Evolutionary conservation across 1,140 invertebrate species (phyloP).

Genomic region (Cydia pomonella): DNA sequence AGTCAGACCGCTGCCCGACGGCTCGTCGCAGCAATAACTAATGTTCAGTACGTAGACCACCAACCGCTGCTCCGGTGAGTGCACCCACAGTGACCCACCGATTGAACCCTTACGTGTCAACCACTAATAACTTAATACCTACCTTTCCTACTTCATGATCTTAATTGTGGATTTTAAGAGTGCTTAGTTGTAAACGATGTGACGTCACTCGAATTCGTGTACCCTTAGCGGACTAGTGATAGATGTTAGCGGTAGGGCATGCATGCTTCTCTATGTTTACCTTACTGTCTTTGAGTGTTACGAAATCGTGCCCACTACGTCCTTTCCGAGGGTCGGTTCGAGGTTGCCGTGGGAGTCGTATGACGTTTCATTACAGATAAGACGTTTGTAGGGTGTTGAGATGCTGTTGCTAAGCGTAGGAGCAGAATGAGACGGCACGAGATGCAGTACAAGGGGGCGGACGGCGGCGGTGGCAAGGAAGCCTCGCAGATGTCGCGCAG

Average conservation of each 20-base stretch:
- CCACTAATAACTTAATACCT: slow-evolving; percentile 35
- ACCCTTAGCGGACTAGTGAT: slow-evolving; percentile 54
- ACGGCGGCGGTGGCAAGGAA: slow-evolving; percentile 61
- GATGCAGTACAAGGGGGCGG: slow-evolving; percentile 65
- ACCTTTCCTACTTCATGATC: slow-evolving; percentile 42
- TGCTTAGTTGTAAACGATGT: slow-evolving; percentile 65
- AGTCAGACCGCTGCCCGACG: slow-evolving; percentile 36
- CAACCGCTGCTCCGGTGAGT: slow-evolving; percentile 61
- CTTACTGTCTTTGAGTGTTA: slow-evolving; percentile 61
- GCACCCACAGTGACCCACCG: slow-evolving; percentile 38
- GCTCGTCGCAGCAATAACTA: slow-evolving; percentile 33
- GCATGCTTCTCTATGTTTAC: slow-evolving; percentile 75
- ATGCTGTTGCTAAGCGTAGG: slow-evolving; percentile 71
- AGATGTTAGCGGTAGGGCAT: slow-evolving; percentile 74
- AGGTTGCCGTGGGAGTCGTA: slow-evolving; percentile 51
- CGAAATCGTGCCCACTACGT: slow-evolving; percentile 56
- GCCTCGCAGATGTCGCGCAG: slow-evolving; percentile 69
- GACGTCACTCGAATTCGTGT: slow-evolving; percentile 50
- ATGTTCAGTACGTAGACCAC: slow-evolving; percentile 48
- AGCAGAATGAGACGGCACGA: slow-evolving; percentile 70
- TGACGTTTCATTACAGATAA: slow-evolving; percentile 71
- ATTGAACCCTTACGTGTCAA: slow-evolving; percentile 42
- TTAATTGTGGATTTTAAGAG: slow-evolving; percentile 52
- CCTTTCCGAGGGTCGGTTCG: slow-evolving; percentile 55
- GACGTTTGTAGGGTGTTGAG: slow-evolving; percentile 71